phyloP scores from a whole-genome alignment of 2,797 vertebrate species.

The Mormyrus proboscirostris region DNA sequence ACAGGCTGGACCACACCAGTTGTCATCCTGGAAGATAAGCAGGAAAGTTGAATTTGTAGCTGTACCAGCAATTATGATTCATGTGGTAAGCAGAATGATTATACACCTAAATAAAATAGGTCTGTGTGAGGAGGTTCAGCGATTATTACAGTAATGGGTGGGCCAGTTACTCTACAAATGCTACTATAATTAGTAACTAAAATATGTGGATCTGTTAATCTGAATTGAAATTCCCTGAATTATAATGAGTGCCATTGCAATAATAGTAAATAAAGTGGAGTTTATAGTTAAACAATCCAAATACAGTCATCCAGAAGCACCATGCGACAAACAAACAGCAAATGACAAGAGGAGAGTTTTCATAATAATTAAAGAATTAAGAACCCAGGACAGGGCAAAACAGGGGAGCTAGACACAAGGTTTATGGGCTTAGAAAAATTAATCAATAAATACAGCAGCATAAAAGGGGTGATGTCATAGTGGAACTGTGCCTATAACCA shows the following conservation, averaged over 20 bases:
- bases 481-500: background rate
- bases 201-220: background rate
- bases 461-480: background rate
- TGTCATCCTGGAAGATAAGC: background rate
- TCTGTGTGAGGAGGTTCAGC: background rate
- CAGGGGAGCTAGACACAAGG: background rate
- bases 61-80: background rate
- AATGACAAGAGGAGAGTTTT: background rate
- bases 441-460: background rate
- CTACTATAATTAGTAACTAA: background rate
- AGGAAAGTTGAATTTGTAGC: background rate
- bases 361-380: background rate
- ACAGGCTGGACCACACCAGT: background rate
- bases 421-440: background rate
- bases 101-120: background rate
- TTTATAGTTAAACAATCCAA: background rate
- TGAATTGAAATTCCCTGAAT: background rate
- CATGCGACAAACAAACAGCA: background rate
- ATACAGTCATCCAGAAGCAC: background rate
- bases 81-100: background rate
- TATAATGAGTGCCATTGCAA: background rate
- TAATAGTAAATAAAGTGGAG: background rate
- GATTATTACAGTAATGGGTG: background rate
- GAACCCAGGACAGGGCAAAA: background rate
- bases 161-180: background rate